These are phyloP conservation scores for Molossus molossus DNA, from an alignment of 2,797 vertebrate genomes.

Conservation along the genomic window DNA sequence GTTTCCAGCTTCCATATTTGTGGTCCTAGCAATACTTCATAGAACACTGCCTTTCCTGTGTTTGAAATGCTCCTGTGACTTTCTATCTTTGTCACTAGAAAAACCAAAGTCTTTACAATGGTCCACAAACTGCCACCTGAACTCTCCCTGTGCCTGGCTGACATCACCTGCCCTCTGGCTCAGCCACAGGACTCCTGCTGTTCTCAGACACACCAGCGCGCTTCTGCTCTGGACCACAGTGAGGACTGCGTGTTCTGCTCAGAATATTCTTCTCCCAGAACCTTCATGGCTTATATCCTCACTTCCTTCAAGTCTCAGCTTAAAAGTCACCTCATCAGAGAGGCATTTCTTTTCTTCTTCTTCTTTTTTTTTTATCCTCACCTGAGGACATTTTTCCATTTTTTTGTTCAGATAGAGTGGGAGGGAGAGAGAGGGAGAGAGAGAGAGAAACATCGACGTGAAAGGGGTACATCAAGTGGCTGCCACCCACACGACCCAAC, in stretches of 20 bases:
- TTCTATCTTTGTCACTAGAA: background rate
- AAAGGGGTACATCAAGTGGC: too few relatives aligned
- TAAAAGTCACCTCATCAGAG: constrained; percentile 3
- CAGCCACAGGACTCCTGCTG: background rate
- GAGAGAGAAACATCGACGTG: too few relatives aligned
- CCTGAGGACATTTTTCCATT: too few relatives aligned
- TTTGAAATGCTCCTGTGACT: background rate
- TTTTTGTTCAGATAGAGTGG: too few relatives aligned
- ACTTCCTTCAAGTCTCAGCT: background rate
- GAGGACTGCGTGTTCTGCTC: background rate
- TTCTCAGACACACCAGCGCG: background rate
- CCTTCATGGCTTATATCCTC: background rate
- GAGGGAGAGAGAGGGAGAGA: too few relatives aligned
- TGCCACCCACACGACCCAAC: too few relatives aligned
- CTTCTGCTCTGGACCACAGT: background rate
- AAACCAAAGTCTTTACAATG: background rate
- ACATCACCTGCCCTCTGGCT: background rate
- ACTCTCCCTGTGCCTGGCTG: background rate
- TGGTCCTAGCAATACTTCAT: background rate
- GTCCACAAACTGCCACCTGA: background rate
- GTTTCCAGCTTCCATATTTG: background rate
- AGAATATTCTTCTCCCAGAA: background rate
- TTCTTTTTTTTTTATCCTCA: too few relatives aligned
- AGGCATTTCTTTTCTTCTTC: background rate
- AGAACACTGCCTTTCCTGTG: background rate